Conservation (phyloP, 2,113 vertebrate genomes). For the Nothocercus nigrocapillus region DNA sequence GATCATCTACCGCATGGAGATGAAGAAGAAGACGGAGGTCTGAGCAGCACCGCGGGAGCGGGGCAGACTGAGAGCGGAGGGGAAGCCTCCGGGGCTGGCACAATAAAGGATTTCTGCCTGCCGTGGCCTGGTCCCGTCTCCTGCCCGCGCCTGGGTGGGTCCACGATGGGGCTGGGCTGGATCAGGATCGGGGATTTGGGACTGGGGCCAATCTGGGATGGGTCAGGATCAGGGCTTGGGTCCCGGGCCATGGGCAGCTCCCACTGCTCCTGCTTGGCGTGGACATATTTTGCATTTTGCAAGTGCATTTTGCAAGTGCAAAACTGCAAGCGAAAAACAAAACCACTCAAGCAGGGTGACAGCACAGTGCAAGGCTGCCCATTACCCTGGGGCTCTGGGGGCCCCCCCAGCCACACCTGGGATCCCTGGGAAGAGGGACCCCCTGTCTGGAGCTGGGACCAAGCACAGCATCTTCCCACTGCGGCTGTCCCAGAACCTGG, state of each 20-base stretch:
- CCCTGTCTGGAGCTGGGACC: no score
- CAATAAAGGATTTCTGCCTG: not conserved
- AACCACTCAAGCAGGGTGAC: not conserved
- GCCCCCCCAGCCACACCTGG: not conserved
- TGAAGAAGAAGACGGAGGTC: slow-evolving; percentile 86
- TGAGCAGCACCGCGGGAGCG: slow-evolving; percentile 15
- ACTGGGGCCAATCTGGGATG: not conserved
- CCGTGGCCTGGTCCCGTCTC: not conserved
- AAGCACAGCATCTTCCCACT: not conserved
- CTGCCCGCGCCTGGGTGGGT: no score
- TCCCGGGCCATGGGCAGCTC: not conserved
- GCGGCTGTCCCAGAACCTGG: not conserved
- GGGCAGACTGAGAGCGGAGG: no score
- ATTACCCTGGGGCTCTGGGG: no score
- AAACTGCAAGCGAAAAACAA: not conserved
- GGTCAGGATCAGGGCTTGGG: not conserved
- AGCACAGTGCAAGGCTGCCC: no score
- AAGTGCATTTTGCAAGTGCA: not conserved
- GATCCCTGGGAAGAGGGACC: not conserved
- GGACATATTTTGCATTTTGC: not conserved
- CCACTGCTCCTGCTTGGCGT: not conserved
- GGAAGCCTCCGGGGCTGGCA: not conserved
- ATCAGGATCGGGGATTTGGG: no score
- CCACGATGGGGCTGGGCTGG: not conserved
- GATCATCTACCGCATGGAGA: slow-evolving; percentile 91